Base-by-base conservation (phyloP, 2,888 invertebrate genomes). In the Cerceris rybyensis region DNA sequence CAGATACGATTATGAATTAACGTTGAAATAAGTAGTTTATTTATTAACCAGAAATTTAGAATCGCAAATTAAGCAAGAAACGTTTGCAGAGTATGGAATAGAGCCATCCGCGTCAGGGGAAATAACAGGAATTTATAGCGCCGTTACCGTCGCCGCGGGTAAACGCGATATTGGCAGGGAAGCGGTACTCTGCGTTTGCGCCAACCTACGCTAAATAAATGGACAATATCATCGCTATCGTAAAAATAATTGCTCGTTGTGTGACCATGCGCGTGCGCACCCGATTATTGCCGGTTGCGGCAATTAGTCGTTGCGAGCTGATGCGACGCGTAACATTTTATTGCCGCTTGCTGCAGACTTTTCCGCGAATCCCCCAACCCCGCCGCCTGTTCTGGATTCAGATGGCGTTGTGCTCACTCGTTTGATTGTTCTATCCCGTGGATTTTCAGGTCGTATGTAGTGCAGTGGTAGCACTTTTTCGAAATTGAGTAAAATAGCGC, bases 171-270 rank as follows among this genome's bases (percentile, higher is more conserved):
- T 85, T 82, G 85, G 86, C 80, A 85, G 76, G 68, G 70, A 50
- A 68, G 59, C 58, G 79, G 61, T 58, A 63, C 59, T 46, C 46
- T 54, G 61, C 69, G 76, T 58, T 64, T 71, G 73, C 72, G 85
- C 79, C 70, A 63, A 72, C 54, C 75, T 41, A 61, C 72, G 80
- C 76, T 82, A 82, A 85, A 85, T 82, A 85, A 85, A 86, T 85
- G 86, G 84, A 86, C 86, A 80, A 86, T 84, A 86, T 86, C 82
- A 82, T 82, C 74, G 78, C 70, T 70, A 75, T 86, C 86, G 85
- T 85, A 84, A 85, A 85, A 85, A 85, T 85, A 85, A 85, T 85
- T 83, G 86, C 86, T 58, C 67, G 76, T 73, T 59, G 81, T 63
- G 78, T 65, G 68, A 67, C 52, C 63, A 67, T 28, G 73, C 78